phyloP scores from a whole-genome alignment of 2,888 invertebrate genomes.

The Tetranychus piercei region DNA sequence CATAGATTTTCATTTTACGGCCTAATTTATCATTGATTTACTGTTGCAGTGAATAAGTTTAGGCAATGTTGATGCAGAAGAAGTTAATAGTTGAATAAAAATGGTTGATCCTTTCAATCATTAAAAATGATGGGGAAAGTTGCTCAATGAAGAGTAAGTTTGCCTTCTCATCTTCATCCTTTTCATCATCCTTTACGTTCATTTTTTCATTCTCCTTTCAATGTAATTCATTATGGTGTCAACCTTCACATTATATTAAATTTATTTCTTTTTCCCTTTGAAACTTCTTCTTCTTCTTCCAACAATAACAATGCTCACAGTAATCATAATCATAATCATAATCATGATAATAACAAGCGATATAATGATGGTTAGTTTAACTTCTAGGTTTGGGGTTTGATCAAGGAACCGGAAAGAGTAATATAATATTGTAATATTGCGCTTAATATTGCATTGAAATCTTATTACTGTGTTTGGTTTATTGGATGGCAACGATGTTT shows the following conservation, averaged over 20 bases:
- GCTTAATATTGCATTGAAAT: not conserved
- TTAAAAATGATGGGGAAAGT: not conserved
- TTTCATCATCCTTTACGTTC: not conserved
- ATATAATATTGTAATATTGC: not conserved
- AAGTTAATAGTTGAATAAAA: not conserved
- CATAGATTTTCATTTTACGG: not conserved
- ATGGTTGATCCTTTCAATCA: not conserved
- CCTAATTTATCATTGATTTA: not conserved
- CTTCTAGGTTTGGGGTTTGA: not conserved
- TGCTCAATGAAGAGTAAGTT: not conserved
- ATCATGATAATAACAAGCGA: not conserved
- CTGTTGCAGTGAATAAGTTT: not conserved
- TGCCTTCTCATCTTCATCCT: not conserved
- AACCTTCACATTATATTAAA: not conserved
- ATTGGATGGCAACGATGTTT: too few species aligned
- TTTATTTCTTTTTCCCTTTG: not conserved
- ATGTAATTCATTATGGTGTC: not conserved
- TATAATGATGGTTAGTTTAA: too few species aligned
- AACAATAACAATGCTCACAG: not conserved
- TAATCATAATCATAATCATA: not conserved
- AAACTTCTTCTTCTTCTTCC: too few species aligned
- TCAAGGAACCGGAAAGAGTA: slow-evolving; percentile 1
- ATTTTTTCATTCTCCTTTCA: not conserved
- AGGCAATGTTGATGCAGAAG: not conserved
- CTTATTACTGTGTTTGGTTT: not conserved